Conservation (phyloP, 1,140 invertebrate genomes). For the Aphaenogaster floridana region DNA sequence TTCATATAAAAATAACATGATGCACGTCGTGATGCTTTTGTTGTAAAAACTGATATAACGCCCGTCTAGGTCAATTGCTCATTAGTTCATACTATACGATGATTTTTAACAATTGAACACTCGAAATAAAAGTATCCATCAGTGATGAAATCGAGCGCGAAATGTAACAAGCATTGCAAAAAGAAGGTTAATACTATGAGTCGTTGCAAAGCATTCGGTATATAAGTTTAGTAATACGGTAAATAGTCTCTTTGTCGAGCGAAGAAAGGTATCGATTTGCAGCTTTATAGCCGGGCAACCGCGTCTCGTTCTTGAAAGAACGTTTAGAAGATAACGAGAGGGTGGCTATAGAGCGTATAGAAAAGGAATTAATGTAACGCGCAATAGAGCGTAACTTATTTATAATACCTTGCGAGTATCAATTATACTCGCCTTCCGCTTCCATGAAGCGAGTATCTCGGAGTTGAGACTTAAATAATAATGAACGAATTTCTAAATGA, state of each 20-base stretch:
- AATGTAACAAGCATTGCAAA: slow-evolving; percentile 44
- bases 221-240: slow-evolving; percentile 69
- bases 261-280: slow-evolving; percentile 69
- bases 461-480: slow-evolving; percentile 15
- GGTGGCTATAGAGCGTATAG: background rate
- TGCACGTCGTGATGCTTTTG: background rate
- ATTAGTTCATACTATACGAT: slow-evolving; percentile 28
- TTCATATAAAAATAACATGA: slow-evolving; percentile 32
- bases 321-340: slow-evolving; percentile 68
- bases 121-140: slow-evolving; percentile 56
- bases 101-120: slow-evolving; percentile 48
- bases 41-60: slow-evolving; percentile 36
- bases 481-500: slow-evolving; percentile 3
- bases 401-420: slow-evolving; percentile 22
- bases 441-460: background rate
- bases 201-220: slow-evolving; percentile 48
- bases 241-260: slow-evolving; percentile 73
- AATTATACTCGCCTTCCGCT: slow-evolving; percentile 18
- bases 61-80: slow-evolving; percentile 40
- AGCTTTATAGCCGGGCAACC: slow-evolving; percentile 16
- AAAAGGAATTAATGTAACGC: slow-evolving; percentile 50
- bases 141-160: slow-evolving; percentile 56
- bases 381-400: slow-evolving; percentile 35
- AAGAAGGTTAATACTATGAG: slow-evolving; percentile 65
- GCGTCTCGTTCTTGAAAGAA: slow-evolving; percentile 65